Evolutionary conservation across 2,888 invertebrate genomes (phyloP).

Genomic region (Dicranocentrus wangi): DNA sequence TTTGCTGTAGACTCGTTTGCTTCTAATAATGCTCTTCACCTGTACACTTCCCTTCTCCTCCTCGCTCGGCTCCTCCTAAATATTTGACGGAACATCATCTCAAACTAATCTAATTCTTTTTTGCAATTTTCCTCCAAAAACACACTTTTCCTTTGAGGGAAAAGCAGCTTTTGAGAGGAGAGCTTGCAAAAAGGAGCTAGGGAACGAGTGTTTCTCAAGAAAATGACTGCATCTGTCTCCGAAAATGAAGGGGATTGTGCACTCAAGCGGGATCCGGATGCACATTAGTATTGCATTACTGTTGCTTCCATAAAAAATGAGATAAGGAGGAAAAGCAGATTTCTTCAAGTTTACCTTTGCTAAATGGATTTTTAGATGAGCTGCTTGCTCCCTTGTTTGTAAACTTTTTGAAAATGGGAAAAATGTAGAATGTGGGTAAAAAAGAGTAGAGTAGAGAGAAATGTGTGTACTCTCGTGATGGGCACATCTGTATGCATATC

Average conservation of each 20-base stretch:
- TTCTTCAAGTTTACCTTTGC: constrained; percentile 28
- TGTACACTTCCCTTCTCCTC: too few species aligned
- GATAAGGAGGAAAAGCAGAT: neutral
- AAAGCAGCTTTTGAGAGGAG: too few species aligned
- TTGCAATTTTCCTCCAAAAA: neutral
- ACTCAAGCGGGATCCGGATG: neutral
- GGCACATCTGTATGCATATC: constrained; percentile 7
- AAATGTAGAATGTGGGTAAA: neutral
- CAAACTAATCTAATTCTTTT: neutral
- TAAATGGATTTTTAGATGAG: constrained; percentile 42
- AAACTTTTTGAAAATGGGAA: neutral
- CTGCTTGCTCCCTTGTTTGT: constrained; percentile 21
- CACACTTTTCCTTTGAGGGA: neutral
- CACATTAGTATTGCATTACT: constrained; percentile 46
- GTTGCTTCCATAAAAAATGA: neutral
- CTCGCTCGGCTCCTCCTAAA: too few species aligned
- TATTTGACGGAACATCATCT: too few species aligned
- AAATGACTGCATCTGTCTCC: neutral
- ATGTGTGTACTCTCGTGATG: neutral
- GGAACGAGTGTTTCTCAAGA: too few species aligned
- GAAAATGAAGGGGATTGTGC: neutral
- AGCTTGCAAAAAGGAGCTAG: too few species aligned
- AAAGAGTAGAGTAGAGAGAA: constrained; percentile 1
- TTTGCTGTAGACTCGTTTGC: too few species aligned
- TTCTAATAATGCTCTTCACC: too few species aligned